Base-by-base conservation (phyloP, 2,888 invertebrate genomes). In the Protodeltote pygarga region DNA sequence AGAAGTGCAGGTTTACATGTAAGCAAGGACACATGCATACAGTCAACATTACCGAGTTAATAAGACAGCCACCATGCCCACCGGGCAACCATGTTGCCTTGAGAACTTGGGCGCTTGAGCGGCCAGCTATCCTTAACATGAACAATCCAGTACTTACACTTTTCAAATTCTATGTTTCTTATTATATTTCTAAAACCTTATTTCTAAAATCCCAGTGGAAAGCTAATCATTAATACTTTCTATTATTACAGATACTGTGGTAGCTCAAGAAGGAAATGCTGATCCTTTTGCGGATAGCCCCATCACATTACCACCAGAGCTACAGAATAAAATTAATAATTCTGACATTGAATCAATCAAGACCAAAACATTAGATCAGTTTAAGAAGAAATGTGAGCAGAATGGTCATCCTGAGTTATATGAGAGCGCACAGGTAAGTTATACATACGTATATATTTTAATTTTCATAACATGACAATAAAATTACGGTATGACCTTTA, bases 331-430 rank as follows among this genome's bases (percentile, higher is more conserved):
- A 34, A 51, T 88, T 9, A 78, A 82, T 52, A 63, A 73, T 5
- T 62, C 73, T 0, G 78, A 82, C 13, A 28, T 88, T 6, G 75
- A 83, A 28, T 71, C 71, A 3, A 37, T 80, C 1, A 77, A 81
- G 52, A 81, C 83, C 11, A 77, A 95, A 42, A 87, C 93, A 0
- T 86, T 93, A 38, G 85, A 93, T 20, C 73, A 91, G 0, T 78
- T 95, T 9, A 93, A 92, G 72, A 93, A 94, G 40, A 96, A 95
- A 80, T 96, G 96, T 69, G 89, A 93, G 2, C 92, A 94, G 48
- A 94, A 94, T 57, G 95, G 94, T 3, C 88, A 93, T 0, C 85
- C 86, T 1, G 92, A 93, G 2, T 94, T 95, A 0, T 95, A 81
- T 60, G 84, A 81, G 0, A 87, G 86, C 17, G 93, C 94, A 1